These are phyloP conservation scores for Cygnus olor DNA, from an alignment of 2,797 vertebrate genomes.

Conservation along the genomic window DNA sequence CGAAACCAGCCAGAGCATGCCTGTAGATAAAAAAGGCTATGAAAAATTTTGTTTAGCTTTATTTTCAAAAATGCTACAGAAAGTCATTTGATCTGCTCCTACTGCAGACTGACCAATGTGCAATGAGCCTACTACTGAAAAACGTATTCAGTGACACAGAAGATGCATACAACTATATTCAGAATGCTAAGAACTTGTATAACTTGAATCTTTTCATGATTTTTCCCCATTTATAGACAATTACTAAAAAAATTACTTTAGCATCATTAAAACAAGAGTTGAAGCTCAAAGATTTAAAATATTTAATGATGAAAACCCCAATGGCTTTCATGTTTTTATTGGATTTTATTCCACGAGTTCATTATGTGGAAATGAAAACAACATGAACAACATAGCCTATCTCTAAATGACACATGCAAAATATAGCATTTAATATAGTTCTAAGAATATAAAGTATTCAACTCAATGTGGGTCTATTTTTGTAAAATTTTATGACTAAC, in stretches of 20 bases:
- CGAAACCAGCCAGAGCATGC: background rate
- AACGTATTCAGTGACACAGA: accelerated
- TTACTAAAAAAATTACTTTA: background rate
- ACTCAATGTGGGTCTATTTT: background rate
- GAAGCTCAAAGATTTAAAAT: background rate
- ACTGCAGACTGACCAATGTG: background rate
- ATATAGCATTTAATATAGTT: background rate
- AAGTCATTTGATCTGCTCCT: background rate
- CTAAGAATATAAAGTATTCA: background rate
- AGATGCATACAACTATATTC: background rate
- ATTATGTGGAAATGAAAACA: background rate
- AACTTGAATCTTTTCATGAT: background rate
- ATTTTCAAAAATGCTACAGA: background rate
- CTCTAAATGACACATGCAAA: background rate
- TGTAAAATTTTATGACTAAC: background rate
- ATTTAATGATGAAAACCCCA: background rate
- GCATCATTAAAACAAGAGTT: background rate
- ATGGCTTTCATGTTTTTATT: background rate
- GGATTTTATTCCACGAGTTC: background rate
- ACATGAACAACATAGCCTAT: background rate
- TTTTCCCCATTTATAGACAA: background rate
- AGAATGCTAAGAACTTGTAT: background rate
- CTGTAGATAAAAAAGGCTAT: accelerated
- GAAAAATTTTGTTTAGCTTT: background rate
- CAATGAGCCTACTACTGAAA: background rate